Evolutionary conservation across 37 sponge, comb jelly and placozoan species (phyloP).

Genomic region (Geodia barretti): DNA sequence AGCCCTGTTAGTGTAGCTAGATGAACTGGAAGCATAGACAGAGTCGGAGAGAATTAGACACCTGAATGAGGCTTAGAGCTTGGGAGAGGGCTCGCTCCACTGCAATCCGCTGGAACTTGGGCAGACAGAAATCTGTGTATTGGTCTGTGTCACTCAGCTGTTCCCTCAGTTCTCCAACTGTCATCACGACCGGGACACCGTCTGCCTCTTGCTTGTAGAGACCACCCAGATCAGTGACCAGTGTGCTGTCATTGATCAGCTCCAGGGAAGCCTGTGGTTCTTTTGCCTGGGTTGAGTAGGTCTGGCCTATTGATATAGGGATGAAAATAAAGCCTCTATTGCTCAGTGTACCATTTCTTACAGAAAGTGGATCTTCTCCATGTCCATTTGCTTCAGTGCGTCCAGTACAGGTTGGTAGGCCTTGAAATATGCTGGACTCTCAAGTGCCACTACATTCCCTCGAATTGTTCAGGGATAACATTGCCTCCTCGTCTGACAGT

Average conservation of each 20-base stretch:
- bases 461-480: slow-evolving; percentile 1
- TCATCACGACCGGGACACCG: background rate
- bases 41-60: too few relatives aligned
- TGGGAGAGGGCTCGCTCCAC: slow-evolving; percentile 19
- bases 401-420: slow-evolving; percentile 54
- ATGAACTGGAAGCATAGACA: too few relatives aligned
- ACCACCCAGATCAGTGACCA: background rate
- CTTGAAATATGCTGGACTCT: slow-evolving; percentile 61
- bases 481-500: slow-evolving; percentile 12
- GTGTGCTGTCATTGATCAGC: background rate
- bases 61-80: slow-evolving; percentile 53
- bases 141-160: background rate
- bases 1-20: too few relatives aligned
- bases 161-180: slow-evolving; percentile 2
- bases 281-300: background rate
- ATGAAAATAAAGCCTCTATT: background rate
- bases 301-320: background rate
- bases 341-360: slow-evolving; percentile 1
- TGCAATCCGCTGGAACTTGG: slow-evolving; percentile 37
- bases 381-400: slow-evolving; percentile 32
- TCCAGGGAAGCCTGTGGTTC: background rate
- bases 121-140: background rate
- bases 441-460: slow-evolving; percentile 13
- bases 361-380: slow-evolving; percentile 21
- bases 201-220: background rate